Base-by-base conservation (phyloP, 2,113 vertebrate species). In the Peromyscus maniculatus region DNA sequence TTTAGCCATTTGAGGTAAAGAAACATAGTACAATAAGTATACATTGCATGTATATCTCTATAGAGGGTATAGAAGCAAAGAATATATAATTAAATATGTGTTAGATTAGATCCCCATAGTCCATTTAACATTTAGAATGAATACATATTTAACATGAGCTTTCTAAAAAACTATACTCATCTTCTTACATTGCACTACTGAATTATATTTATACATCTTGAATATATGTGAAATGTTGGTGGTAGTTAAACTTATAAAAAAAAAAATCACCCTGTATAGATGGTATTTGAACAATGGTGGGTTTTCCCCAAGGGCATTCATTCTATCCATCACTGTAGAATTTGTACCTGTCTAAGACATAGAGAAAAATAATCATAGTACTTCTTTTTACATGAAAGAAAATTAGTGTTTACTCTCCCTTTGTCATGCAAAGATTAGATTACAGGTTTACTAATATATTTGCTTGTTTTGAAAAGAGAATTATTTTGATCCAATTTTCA, bases 401-500 rank as follows among this genome's bases (percentile, higher is more conserved):
- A 97, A 98, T 97, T 96, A 98, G 96, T 97, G 69, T 98, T 98
- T 97, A 97, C 97, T 98, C 97, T 93, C 91, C 82, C 86, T 96
- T 97, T 98, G 96, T 87, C 9, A 78, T 89, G 19, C 33, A 80
- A 97, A 98, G 82, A 98, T 94, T 94, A 83, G 28, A 72, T 98
- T 98, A 97, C 19, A 97, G 43, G 87, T 98, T 98, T 97, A 97
- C 98, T 98, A 98, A 88, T 84, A 97, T 78, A 89, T 95, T 89
- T 94, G 72, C 86, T 97, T 96, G 62, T 92, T 79, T 97, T 91
- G 64, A 36, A 71, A 89, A 95, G 74, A 97, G 77, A 97, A 86
- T 94, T 97, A 98, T 98, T 98, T 97, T 95, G 88, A 91, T 98
- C 67, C 92, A 98, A 97, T 98, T 98, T 98, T 98, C 10, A 36